phyloP scores from a whole-genome alignment of 92 coral and sea anemone genomes.

The Phenganax marumi region DNA sequence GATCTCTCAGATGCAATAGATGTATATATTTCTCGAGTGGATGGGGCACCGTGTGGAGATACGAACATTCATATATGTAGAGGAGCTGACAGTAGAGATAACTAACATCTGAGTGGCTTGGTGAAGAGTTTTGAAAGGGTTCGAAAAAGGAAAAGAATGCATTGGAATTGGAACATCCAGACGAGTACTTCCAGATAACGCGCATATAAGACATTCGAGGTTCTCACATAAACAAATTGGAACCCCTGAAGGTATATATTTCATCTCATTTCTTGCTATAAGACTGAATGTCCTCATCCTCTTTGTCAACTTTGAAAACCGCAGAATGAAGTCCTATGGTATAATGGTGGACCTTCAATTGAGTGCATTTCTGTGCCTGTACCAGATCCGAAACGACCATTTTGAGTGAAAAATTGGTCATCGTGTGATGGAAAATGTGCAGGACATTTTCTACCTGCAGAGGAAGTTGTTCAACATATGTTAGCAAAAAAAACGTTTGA shows the following conservation, averaged over 20 bases:
- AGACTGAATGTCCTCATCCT: slow-evolving; percentile 25
- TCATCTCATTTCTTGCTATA: slow-evolving; percentile 17
- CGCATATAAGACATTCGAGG: slow-evolving; percentile 18
- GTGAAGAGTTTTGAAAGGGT: background rate
- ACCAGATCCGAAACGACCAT: slow-evolving; percentile 30
- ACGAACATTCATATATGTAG: background rate
- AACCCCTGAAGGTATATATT: slow-evolving; percentile 13
- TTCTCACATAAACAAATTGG: slow-evolving; percentile 10
- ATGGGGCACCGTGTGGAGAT: slow-evolving; percentile 10
- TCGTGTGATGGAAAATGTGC: slow-evolving; percentile 21
- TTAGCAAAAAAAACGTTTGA: background rate
- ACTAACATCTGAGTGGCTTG: background rate
- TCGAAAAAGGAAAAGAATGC: background rate
- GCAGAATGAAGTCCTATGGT: slow-evolving; percentile 11
- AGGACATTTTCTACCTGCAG: slow-evolving; percentile 32
- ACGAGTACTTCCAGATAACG: slow-evolving; percentile 9
- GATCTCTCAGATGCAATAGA: slow-evolving; percentile 10
- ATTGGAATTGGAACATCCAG: slow-evolving; percentile 10
- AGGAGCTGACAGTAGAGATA: slow-evolving; percentile 17
- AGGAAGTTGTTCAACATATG: slow-evolving; percentile 23
- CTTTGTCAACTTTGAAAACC: slow-evolving; percentile 26
- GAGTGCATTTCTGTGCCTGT: slow-evolving; percentile 32
- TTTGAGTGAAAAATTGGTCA: slow-evolving; percentile 20
- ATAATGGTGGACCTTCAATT: slow-evolving; percentile 27
- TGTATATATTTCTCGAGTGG: slow-evolving; percentile 1